Evolutionary conservation across 2,888 invertebrate species (phyloP), one percentile per base, ranked within the genome.

Genomic region (Dryobotodes eremita): DNA sequence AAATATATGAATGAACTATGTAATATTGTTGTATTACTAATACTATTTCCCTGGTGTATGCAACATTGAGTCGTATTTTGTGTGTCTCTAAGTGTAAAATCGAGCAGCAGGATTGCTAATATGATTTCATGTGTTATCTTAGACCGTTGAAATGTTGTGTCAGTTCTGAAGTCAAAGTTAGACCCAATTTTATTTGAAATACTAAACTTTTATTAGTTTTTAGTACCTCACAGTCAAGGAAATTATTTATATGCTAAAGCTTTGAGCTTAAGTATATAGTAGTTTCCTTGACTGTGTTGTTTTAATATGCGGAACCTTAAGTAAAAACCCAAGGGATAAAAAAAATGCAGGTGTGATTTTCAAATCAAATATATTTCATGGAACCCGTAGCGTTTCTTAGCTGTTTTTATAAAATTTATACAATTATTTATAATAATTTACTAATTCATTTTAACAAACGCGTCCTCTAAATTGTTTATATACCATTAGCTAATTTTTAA

Each of bases 321-420:
- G 2, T 46, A 17, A 72, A 57, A 75, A 23, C 62, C 42, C 48
- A 61, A 71, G 71, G 80, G 6, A 69, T 7, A 90, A 89, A 87
- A 83, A 92, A 94, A 94, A 93, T 88, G 79, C 92, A 83, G 74
- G 57, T 72, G 74, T 90, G 90, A 92, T 94, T 96, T 96, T 96
- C 91, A 93, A 95, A 95, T 95, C 94, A 94, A 94, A 94, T 96
- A 96, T 97, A 96, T 96, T 96, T 96, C 94, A 94, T 94, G 93
- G 95, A 96, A 97, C 96, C 96, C 97, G 96, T 97, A 97, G 97
- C 96, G 96, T 96, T 96, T 97, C 96, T 96, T 95, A 95, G 95
- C 94, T 95, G 95, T 92, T 94, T 95, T 94, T 95, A 96, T 94
- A 95, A 95, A 95, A 94, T 95, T 93, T 95, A 94, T 94, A 95